Base-by-base conservation (phyloP, 2,888 invertebrate species). In the Erebia ligea region DNA sequence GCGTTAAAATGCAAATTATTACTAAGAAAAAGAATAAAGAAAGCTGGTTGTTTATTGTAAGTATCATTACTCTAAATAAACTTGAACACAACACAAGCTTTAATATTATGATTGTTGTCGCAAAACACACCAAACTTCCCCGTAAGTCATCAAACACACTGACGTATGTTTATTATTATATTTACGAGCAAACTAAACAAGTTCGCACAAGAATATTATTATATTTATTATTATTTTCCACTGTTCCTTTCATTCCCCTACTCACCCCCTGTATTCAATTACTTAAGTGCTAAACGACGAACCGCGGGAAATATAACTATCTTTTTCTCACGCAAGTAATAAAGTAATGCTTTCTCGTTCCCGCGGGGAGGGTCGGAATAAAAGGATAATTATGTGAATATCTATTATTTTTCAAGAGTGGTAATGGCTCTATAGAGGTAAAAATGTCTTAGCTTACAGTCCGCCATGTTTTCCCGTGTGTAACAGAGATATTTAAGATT, bases 351-450 rank as follows among this genome's bases (percentile, higher is more conserved):
- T 76, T 66, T 82, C 74, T 73, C 75, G 63, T 82, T 85, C 81
- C 75, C 69, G 73, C 83, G 81, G 76, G 80, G 82, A 80, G 85
- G 86, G 86, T 84, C 79, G 84, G 83, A 78, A 84, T 86, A 84
- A 84, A 79, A 83, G 84, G 79, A 86, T 91, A 92, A 91, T 92
- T 91, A 90, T 88, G 88, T 89, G 90, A 86, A 88, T 86, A 90
- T 89, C 90, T 91, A 91, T 90, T 90, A 91, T 91, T 91, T 91
- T 91, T 91, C 89, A 88, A 86, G 84, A 86, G 82, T 82, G 82
- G 86, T 89, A 87, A 91, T 86, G 84, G 86, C 81, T 87, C 85
- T 84, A 88, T 88, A 85, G 86, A 87, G 87, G 86, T 89, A 89
- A 90, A 80, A 81, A 69, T 79, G 78, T 82, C 82, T 83, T 81